These are phyloP conservation scores for Sisyra nigra DNA, from an alignment of 2,888 invertebrate species.

Conservation along the genomic window DNA sequence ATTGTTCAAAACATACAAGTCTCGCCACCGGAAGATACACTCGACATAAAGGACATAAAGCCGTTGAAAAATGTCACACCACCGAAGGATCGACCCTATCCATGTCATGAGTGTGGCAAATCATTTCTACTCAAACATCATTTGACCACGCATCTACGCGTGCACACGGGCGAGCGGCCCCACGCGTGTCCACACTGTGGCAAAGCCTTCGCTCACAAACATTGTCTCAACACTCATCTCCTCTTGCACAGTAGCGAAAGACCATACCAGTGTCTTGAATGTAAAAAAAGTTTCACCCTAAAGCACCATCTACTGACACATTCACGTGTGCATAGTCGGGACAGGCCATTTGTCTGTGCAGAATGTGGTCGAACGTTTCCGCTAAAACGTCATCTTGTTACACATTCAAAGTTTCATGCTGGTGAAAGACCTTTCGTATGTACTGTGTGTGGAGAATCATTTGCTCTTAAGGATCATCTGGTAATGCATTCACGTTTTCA, in stretches of 20 bases:
- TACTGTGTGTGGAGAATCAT: constrained; percentile 81
- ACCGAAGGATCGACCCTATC: constrained; percentile 59
- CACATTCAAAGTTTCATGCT: constrained; percentile 74
- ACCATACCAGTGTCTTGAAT: constrained; percentile 69
- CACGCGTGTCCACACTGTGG: constrained; percentile 66
- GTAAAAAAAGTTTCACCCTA: constrained; percentile 72
- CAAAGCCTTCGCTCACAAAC: constrained; percentile 67
- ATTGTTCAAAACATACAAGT: constrained; percentile 31
- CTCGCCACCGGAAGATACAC: constrained; percentile 28
- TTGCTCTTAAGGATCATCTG: constrained; percentile 78
- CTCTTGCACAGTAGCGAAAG: constrained; percentile 65
- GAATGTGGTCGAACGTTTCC: constrained; percentile 74
- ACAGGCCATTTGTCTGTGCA: constrained; percentile 65
- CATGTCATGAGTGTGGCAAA: constrained; percentile 70
- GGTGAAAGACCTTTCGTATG: constrained; percentile 77
- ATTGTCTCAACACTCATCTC: constrained; percentile 69
- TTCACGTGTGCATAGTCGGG: constrained; percentile 60
- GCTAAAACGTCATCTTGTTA: constrained; percentile 64
- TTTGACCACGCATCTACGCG: constrained; percentile 66
- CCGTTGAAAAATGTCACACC: constrained; percentile 18
- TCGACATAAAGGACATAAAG: constrained; percentile 18
- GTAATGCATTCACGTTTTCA: constrained; percentile 78
- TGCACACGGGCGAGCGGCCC: constrained; percentile 66
- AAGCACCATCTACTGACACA: constrained; percentile 74
- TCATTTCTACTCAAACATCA: constrained; percentile 72